These are phyloP conservation scores for Nerophis lumbriciformis DNA, from an alignment of 2,113 vertebrate species.

Conservation along the genomic window DNA sequence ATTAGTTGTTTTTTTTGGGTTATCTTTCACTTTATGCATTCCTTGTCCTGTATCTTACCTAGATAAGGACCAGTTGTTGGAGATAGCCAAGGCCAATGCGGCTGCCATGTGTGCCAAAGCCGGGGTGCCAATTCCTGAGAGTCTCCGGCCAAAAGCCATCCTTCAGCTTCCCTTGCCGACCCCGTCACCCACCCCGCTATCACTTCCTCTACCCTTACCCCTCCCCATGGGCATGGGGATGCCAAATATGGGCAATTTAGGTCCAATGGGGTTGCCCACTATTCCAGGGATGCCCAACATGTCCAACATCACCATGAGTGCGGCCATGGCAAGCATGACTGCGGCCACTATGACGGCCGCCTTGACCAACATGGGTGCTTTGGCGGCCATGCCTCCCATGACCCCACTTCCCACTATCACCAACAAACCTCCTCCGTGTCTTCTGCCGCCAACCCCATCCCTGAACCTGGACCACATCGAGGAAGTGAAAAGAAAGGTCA, in stretches of 20 bases:
- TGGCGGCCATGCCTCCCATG: slow-evolving; percentile 73
- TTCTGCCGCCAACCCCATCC: slow-evolving; percentile 62
- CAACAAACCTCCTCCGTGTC: slow-evolving; percentile 73
- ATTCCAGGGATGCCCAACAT: slow-evolving; percentile 70
- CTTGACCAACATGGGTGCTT: slow-evolving; percentile 76
- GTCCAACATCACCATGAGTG: slow-evolving; percentile 77
- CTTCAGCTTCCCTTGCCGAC: slow-evolving; percentile 79
- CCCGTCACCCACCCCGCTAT: slow-evolving; percentile 67
- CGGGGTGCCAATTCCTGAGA: slow-evolving; percentile 91
- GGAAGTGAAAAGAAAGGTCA: slow-evolving; percentile 86
- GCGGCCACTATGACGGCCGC: slow-evolving; percentile 78
- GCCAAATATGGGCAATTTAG: slow-evolving; percentile 66
- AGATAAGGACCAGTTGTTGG: slow-evolving; percentile 98
- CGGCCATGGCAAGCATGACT: slow-evolving; percentile 75
- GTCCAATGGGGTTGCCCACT: slow-evolving; percentile 61
- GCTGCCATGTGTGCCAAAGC: slow-evolving; percentile 99
- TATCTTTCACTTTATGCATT: not conserved
- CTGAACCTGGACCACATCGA: slow-evolving; percentile 75
- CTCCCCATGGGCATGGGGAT: slow-evolving; percentile 70
- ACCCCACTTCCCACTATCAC: slow-evolving; percentile 75
- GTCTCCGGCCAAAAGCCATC: slow-evolving; percentile 86
- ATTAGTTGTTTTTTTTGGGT: not conserved
- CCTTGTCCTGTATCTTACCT: slow-evolving; percentile 11
- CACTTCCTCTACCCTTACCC: slow-evolving; percentile 71
- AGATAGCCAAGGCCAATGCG: slow-evolving; percentile 98